phyloP scores from a whole-genome alignment of 2,797 vertebrate genomes.

The Myripristis jacobus region DNA sequence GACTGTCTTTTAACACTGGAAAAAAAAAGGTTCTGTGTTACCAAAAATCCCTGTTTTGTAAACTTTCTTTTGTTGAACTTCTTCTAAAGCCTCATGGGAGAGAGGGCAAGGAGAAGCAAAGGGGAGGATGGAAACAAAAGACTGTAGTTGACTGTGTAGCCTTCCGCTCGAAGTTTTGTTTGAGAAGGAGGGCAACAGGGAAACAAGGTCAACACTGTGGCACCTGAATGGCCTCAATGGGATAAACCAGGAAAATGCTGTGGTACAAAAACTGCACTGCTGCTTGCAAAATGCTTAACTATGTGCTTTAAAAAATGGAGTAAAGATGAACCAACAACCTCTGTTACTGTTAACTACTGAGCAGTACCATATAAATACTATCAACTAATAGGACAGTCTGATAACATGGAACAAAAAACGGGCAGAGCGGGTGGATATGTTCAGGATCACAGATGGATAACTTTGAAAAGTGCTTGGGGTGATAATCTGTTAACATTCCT shows the following conservation, averaged over 20 bases:
- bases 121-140: neutral
- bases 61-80: constrained; percentile 30
- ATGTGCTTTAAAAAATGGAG: constrained; percentile 31
- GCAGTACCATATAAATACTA: constrained; percentile 39
- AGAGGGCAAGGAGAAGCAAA: neutral
- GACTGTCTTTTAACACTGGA: neutral
- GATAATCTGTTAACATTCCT: neutral
- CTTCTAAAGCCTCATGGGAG: neutral
- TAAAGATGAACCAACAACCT: constrained; percentile 6
- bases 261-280: constrained; percentile 18
- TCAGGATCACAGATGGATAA: constrained; percentile 9
- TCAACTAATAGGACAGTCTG: too few relatives aligned
- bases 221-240: constrained; percentile 26
- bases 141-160: neutral
- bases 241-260: constrained; percentile 1
- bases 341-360: constrained; percentile 1
- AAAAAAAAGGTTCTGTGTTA: neutral
- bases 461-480: neutral
- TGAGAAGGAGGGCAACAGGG: neutral
- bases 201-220: constrained; percentile 9
- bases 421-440: neutral
- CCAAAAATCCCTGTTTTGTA: constrained; percentile 9
- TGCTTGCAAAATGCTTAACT: constrained; percentile 12
- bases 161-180: neutral
- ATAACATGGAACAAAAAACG: neutral